A percentile compares a stretch with the other conserved stretches of the same genome.
These are phyloP conservation scores for Ferrisia virgata DNA, from an alignment of 2,888 invertebrate genomes.

Conservation along the genomic window DNA sequence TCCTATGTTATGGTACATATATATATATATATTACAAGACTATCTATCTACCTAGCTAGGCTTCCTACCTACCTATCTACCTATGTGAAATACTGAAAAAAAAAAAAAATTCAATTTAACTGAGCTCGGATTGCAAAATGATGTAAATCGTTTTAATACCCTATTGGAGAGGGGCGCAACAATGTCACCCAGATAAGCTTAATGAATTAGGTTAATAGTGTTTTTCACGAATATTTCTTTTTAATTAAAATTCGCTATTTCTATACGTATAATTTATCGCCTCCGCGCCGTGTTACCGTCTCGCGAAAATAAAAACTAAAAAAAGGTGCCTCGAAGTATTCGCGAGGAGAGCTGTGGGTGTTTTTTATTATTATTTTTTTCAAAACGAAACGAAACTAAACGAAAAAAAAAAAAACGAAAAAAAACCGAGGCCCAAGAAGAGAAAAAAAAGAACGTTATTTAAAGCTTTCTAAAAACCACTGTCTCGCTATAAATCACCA, in stretches of 20 bases:
- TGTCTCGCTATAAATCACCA: conserved; percentile 21
- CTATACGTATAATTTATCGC: conserved; percentile 6
- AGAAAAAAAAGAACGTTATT: neutral
- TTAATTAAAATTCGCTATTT: conserved; percentile 23
- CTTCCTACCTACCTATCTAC: neutral
- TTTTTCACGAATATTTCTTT: conserved; percentile 23
- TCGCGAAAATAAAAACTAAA: no score
- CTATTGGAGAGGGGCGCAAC: neutral
- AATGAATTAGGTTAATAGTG: conserved; percentile 26
- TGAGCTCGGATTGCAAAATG: neutral
- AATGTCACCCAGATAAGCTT: conserved; percentile 28
- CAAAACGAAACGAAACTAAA: no score
- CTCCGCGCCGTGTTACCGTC: no score
- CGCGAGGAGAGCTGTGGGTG: neutral
- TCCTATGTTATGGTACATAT: neutral
- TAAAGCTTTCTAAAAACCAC: conserved; percentile 23
- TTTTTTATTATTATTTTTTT: neutral
- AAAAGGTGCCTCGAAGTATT: neutral
- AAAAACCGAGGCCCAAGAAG: neutral
- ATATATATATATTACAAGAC: no score
- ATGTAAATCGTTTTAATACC: conserved; percentile 30
- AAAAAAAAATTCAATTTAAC: conserved; percentile 24
- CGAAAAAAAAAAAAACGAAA: neutral
- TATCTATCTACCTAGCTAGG: no score
- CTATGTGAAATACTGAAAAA: neutral